Percentiles rank a stretch among this genome's conserved stretches.
These are phyloP conservation scores for Rutpela maculata DNA, from an alignment of 2,888 invertebrate species.

Conservation along the genomic window DNA sequence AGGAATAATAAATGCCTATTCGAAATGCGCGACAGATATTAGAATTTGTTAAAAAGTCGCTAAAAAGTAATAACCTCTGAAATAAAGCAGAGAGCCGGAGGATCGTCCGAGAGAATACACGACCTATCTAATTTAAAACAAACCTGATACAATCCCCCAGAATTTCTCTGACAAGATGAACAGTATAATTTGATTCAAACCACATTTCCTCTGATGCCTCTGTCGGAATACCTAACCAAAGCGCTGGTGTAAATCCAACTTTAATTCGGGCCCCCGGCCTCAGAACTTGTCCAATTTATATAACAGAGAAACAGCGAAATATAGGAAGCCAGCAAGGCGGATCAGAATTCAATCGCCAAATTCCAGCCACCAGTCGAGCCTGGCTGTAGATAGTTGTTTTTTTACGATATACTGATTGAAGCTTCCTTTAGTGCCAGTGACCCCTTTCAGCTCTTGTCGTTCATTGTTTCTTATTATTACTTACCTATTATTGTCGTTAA, in stretches of 20 bases:
- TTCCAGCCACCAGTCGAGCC: slow-evolving; percentile 53
- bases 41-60: slow-evolving; percentile 15
- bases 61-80: slow-evolving; percentile 36
- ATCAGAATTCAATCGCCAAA: slow-evolving; percentile 57
- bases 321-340: slow-evolving; percentile 52
- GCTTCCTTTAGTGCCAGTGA: not conserved
- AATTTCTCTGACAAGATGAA: slow-evolving; percentile 70
- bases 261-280: slow-evolving; percentile 66
- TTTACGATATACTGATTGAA: slow-evolving; percentile 10
- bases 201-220: slow-evolving; percentile 65
- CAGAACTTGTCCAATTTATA: slow-evolving; percentile 69
- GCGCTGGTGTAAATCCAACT: slow-evolving; percentile 68
- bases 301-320: slow-evolving; percentile 60
- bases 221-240: slow-evolving; percentile 66
- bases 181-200: slow-evolving; percentile 70
- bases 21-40: slow-evolving; percentile 11
- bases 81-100: slow-evolving; percentile 31
- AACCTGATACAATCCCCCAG: slow-evolving; percentile 67
- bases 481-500: not conserved
- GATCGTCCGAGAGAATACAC: slow-evolving; percentile 46
- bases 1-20: not conserved
- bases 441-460: not conserved
- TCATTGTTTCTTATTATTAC: not conserved
- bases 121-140: slow-evolving; percentile 65
- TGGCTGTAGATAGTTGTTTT: slow-evolving; percentile 45